A percentile compares a stretch with the other conserved stretches of the same genome.
Conservation (phyloP, 2,888 invertebrate species). For the Autographa pulchrina region DNA sequence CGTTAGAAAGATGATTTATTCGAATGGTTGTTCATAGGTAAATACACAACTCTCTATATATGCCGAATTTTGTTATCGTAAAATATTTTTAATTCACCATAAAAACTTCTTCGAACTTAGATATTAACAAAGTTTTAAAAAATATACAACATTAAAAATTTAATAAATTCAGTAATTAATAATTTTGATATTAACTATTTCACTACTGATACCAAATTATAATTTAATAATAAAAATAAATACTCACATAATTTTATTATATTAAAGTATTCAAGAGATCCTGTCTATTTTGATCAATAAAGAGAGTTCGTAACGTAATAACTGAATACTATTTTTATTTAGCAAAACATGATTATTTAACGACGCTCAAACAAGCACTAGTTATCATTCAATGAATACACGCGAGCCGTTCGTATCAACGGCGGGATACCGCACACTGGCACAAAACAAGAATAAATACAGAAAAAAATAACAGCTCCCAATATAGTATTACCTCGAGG, state of each 20-base stretch:
- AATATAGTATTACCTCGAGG: slow-evolving; percentile 48
- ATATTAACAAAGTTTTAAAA: too few relatives aligned
- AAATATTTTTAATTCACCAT: too few relatives aligned
- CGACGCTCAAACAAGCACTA: slow-evolving; percentile 75
- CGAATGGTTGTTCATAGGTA: not conserved
- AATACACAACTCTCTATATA: too few relatives aligned
- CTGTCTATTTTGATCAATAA: slow-evolving; percentile 20
- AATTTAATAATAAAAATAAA: not conserved
- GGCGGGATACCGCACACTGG: slow-evolving; percentile 58
- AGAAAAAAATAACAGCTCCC: slow-evolving; percentile 35
- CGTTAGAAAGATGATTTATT: not conserved
- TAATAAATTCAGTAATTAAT: too few relatives aligned
- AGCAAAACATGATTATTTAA: slow-evolving; percentile 69
- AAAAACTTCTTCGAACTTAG: too few relatives aligned
- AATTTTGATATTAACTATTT: too few relatives aligned
- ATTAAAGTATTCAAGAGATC: slow-evolving; percentile 18
- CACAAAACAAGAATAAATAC: slow-evolving; percentile 19
- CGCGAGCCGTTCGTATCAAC: slow-evolving; percentile 63
- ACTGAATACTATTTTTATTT: slow-evolving; percentile 51
- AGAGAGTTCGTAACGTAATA: slow-evolving; percentile 28
- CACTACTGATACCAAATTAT: not conserved
- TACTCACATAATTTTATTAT: slow-evolving; percentile 39
- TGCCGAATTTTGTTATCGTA: too few relatives aligned
- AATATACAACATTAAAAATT: too few relatives aligned
- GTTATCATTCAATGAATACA: slow-evolving; percentile 68